Base-by-base conservation (phyloP, 1,140 invertebrate species). In the Ceratosolen fusciceps region DNA sequence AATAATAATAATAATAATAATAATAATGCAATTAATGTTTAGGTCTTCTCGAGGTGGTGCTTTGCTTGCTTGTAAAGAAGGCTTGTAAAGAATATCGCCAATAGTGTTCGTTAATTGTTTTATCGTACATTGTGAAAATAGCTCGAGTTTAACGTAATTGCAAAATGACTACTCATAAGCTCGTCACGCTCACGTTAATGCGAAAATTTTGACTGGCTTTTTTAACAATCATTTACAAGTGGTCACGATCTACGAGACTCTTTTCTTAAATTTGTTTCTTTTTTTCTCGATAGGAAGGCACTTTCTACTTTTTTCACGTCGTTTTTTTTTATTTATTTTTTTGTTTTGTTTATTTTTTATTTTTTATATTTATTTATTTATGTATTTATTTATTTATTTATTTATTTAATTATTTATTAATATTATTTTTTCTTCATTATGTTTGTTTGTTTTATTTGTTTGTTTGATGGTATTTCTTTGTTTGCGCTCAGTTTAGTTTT, bases 251-350 rank as follows among this genome's bases (percentile, higher is more conserved):
- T 90, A 90, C 88, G 90, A 87, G 88, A 90, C 87, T 90, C 88
- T 80, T 84, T 84, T 86, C 82, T 88, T 89, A 86, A 89, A n/a
- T n/a, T n/a, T n/a, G n/a, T n/a, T n/a, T n/a, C n/a, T n/a, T 86
- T 88, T 85, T 85, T 87, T 89, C 86, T 86, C 83, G 76, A 88
- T 88, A 90, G 89, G 88, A 90, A 90, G 90, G 90, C 90, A 90
- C 90, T 90, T 90, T 88, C 89, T 90, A 90, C 90, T 90, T 90
- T 89, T 87, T 89, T 84, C n/a, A n/a, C n/a, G n/a, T n/a, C n/a
- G n/a, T n/a, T n/a, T n/a, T n/a, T n/a, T n/a, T n/a, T n/a, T n/a
- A n/a, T n/a, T n/a, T n/a, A n/a, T 86, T 82, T 84, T 60, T 77
- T 68, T 49, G 5, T 54, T 47, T 65, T 77, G 80, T 87, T 87